Evolutionary conservation across 2,797 vertebrate genomes (phyloP).

Genomic region (Acanthiza pusilla): DNA sequence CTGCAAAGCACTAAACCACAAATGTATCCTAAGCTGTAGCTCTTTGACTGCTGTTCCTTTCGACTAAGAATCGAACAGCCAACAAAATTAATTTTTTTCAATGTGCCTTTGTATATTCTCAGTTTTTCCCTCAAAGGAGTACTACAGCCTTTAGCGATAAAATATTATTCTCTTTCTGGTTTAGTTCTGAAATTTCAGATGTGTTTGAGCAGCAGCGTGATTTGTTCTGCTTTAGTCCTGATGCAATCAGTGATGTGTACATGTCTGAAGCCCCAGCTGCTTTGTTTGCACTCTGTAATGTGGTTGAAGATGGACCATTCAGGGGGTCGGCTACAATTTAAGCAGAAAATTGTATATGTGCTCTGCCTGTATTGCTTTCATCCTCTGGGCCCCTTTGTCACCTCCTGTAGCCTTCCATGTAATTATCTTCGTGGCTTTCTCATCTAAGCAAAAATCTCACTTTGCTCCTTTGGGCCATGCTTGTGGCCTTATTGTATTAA

Average conservation of each 20-base stretch:
- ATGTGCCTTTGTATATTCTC: background rate
- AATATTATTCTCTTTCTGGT: background rate
- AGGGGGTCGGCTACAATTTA: background rate
- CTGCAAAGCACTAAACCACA: background rate
- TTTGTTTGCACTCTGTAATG: background rate
- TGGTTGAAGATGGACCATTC: background rate
- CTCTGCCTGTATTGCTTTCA: background rate
- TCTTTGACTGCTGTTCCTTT: background rate
- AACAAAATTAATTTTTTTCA: background rate
- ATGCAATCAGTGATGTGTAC: background rate
- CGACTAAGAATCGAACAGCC: background rate
- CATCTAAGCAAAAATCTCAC: constrained; percentile 36
- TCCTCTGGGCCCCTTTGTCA: background rate
- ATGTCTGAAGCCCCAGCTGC: background rate
- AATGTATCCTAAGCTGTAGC: background rate
- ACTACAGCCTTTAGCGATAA: background rate
- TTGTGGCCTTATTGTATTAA: background rate
- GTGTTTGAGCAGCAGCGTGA: background rate
- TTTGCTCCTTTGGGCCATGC: constrained; percentile 4
- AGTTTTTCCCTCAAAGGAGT: background rate
- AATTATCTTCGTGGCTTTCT: background rate
- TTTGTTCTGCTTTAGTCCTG: background rate
- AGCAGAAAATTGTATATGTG: background rate
- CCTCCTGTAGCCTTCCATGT: background rate
- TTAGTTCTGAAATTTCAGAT: background rate